Conservation (phyloP, 2,113 vertebrate species). For the Siniperca knerii region DNA sequence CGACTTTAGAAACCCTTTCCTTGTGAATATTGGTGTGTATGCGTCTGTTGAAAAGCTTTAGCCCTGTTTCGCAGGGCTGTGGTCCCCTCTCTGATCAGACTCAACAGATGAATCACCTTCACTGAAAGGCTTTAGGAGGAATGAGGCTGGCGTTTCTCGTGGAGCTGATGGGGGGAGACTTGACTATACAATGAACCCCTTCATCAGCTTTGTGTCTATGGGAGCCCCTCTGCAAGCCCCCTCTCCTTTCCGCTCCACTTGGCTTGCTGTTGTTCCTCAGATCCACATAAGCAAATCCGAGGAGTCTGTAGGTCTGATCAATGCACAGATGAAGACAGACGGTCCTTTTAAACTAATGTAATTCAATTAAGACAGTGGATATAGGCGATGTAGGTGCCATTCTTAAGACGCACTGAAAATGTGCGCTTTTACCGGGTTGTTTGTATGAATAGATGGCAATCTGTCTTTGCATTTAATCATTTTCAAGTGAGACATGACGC, state of each 20-base stretch:
- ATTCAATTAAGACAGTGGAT: conserved; percentile 13
- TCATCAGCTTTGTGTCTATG: conserved; percentile 65
- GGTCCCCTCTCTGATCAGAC: conserved; percentile 34
- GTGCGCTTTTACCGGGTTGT: background rate
- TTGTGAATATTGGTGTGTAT: background rate
- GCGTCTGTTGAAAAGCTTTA: background rate
- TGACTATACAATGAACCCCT: conserved; percentile 71
- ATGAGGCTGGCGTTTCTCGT: conserved; percentile 25
- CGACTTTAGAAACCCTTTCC: conserved; percentile 43
- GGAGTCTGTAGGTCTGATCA: conserved; percentile 22
- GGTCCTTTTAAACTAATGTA: conserved; percentile 16
- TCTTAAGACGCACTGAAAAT: background rate
- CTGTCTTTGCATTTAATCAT: conserved; percentile 33
- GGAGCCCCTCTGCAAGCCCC: conserved; percentile 46
- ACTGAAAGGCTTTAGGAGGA: conserved; percentile 42
- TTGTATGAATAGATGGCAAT: conserved; percentile 1
- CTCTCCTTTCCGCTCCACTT: conserved; percentile 49
- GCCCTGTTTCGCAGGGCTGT: conserved; percentile 8
- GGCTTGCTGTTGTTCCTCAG: conserved; percentile 28
- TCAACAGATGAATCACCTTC: conserved; percentile 76
- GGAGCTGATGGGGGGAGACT: conserved; percentile 19
- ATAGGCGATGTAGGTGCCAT: background rate
- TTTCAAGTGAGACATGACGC: conserved; percentile 43
- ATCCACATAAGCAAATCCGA: conserved; percentile 12
- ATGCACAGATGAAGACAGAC: conserved; percentile 19